phyloP scores from a whole-genome alignment of 2,888 invertebrate genomes.

The Lobophora halterata region DNA sequence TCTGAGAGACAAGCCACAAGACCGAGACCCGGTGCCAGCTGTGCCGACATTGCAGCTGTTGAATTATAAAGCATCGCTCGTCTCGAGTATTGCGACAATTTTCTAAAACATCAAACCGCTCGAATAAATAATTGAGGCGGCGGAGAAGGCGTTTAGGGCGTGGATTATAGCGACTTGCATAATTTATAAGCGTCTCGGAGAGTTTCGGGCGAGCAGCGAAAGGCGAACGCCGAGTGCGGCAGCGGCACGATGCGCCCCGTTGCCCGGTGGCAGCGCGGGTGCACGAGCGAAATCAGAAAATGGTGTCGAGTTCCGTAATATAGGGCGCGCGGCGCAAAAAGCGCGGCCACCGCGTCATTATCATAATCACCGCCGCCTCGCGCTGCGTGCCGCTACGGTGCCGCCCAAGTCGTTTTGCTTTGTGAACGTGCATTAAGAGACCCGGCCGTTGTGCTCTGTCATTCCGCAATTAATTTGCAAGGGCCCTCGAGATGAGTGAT shows the following conservation, averaged over 20 bases:
- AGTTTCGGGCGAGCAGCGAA: conserved; percentile 57
- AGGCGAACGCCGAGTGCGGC: conserved; percentile 42
- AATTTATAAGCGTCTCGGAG: conserved; percentile 73
- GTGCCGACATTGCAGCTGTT: conserved; percentile 54
- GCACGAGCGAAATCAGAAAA: conserved; percentile 52
- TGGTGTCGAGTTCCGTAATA: conserved; percentile 70
- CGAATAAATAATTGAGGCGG: conserved; percentile 76
- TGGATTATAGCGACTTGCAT: conserved; percentile 78
- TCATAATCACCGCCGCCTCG: conserved; percentile 76
- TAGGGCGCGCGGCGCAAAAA: conserved; percentile 71
- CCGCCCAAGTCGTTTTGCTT: conserved; percentile 75
- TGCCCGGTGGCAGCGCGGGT: conserved; percentile 28
- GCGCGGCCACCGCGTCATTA: conserved; percentile 77
- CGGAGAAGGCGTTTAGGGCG: conserved; percentile 76
- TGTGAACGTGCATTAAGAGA: conserved; percentile 77
- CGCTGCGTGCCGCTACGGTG: conserved; percentile 66
- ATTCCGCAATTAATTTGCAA: conserved; percentile 76
- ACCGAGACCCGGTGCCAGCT: conserved; percentile 51
- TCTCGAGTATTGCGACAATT: conserved; percentile 73
- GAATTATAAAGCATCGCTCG: conserved; percentile 68
- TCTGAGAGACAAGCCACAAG: conserved; percentile 33
- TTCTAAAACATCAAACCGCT: conserved; percentile 78
- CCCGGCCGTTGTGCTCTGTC: conserved; percentile 72
- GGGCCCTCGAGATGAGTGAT: conserved; percentile 56
- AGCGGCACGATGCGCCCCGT: conserved; percentile 30